Conservation (phyloP, 2,113 vertebrate genomes). For the Varanus komodoensis region DNA sequence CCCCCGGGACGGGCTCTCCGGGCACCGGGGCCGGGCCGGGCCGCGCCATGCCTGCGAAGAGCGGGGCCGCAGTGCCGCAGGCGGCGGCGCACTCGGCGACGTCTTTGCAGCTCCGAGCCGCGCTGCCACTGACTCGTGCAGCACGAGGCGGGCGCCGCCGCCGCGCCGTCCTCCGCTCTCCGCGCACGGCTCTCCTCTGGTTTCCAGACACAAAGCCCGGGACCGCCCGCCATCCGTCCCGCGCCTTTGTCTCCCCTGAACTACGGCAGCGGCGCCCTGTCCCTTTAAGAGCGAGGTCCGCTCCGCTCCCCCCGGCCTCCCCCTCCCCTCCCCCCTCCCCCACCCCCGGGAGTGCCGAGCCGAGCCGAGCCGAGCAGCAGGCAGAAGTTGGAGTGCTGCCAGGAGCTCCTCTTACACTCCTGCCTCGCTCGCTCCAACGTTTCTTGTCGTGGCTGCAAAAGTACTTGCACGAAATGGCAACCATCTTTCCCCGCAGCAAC, state of each 20-base stretch:
- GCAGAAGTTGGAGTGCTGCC: conserved; percentile 27
- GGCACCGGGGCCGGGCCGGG: background rate
- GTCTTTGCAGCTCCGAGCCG: background rate
- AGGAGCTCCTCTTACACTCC: conserved; percentile 27
- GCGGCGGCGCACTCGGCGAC: background rate
- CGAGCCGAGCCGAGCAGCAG: conserved; percentile 19
- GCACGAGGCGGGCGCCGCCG: background rate
- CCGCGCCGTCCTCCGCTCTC: background rate
- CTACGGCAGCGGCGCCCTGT: background rate
- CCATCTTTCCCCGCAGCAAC: conserved; percentile 31
- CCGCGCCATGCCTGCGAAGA: background rate
- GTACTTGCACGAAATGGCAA: conserved; percentile 64
- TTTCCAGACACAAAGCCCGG: background rate
- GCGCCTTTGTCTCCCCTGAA: conserved; percentile 19
- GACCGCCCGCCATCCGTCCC: background rate
- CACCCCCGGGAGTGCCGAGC: conserved; percentile 25
- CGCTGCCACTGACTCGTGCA: background rate
- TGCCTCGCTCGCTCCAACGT: background rate
- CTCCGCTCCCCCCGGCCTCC: background rate
- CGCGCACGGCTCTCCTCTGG: too few relatives aligned
- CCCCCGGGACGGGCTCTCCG: background rate
- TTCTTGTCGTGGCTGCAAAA: conserved; percentile 39
- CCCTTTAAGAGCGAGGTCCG: conserved; percentile 19
- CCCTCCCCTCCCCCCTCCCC: background rate
- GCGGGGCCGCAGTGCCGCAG: background rate